Conservation (phyloP, 1,140 invertebrate genomes). For the Heliconius hewitsoni region DNA sequence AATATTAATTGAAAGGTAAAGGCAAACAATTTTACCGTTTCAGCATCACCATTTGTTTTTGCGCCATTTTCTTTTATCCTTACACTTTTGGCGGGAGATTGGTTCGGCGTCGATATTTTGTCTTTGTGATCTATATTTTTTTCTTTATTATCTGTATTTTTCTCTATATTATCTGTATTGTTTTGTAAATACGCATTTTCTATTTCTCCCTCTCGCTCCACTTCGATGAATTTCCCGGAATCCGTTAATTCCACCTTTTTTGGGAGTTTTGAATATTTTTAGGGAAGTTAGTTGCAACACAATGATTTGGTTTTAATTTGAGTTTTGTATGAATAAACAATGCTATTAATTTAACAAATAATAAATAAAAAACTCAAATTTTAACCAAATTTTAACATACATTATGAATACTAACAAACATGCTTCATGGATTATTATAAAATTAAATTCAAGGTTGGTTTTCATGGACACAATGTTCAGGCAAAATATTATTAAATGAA, state of each 20-base stretch:
- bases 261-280: slow-evolving; percentile 14
- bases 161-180: slow-evolving; percentile 44
- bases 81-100: slow-evolving; percentile 70
- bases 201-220: slow-evolving; percentile 58
- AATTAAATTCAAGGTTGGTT: slow-evolving; percentile 9
- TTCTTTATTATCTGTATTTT: slow-evolving; percentile 30
- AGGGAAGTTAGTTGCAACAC: slow-evolving; percentile 37
- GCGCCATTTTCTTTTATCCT: slow-evolving; percentile 75
- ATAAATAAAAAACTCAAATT: slow-evolving; percentile 20
- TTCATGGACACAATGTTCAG: not conserved
- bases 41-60: slow-evolving; percentile 64
- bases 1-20: slow-evolving; percentile 23
- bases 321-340: not conserved
- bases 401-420: slow-evolving; percentile 23
- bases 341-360: not conserved
- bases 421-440: slow-evolving; percentile 19
- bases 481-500: slow-evolving; percentile 5
- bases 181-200: slow-evolving; percentile 25
- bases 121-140: slow-evolving; percentile 34
- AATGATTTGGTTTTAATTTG: slow-evolving; percentile 4
- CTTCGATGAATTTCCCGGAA: slow-evolving; percentile 81
- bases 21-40: slow-evolving; percentile 50
- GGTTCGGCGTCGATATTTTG: slow-evolving; percentile 52
- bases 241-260: slow-evolving; percentile 80
- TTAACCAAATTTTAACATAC: not conserved